These are phyloP conservation scores for Eustalomyia histrio DNA, from an alignment of 2,888 invertebrate genomes.

Conservation along the genomic window DNA sequence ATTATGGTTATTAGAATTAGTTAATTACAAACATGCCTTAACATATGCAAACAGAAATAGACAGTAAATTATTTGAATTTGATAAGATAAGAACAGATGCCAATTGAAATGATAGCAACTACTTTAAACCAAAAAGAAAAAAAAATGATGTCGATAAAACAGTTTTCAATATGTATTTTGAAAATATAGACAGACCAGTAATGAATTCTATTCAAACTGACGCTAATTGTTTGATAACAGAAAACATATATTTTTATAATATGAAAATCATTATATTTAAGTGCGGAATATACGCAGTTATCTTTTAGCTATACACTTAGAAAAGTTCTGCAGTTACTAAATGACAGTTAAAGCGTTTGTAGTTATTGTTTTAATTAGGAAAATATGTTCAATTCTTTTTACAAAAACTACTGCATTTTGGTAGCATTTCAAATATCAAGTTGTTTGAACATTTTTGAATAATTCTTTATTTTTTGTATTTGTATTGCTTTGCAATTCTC, in stretches of 20 bases:
- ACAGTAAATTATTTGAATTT: neutral
- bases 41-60: conserved; percentile 50
- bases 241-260: neutral
- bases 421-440: no score
- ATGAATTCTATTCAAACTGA: neutral
- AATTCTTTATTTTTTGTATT: no score
- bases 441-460: no score
- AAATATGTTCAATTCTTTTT: no score
- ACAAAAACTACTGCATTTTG: no score
- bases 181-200: neutral
- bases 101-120: neutral
- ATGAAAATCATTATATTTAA: neutral
- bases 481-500: no score
- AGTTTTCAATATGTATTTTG: conserved; percentile 7
- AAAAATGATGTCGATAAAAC: conserved; percentile 10
- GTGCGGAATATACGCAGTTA: conserved; percentile 25
- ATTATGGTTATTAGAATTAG: conserved; percentile 14
- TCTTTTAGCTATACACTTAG: conserved; percentile 12
- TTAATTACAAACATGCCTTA: conserved; percentile 43
- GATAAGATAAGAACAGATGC: conserved; percentile 7
- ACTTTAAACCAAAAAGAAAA: neutral
- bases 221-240: conserved; percentile 22
- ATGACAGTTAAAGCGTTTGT: no score
- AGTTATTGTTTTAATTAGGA: no score
- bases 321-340: no score